Conservation (phyloP, 2,113 vertebrate genomes). For the Tichodroma muraria region DNA sequence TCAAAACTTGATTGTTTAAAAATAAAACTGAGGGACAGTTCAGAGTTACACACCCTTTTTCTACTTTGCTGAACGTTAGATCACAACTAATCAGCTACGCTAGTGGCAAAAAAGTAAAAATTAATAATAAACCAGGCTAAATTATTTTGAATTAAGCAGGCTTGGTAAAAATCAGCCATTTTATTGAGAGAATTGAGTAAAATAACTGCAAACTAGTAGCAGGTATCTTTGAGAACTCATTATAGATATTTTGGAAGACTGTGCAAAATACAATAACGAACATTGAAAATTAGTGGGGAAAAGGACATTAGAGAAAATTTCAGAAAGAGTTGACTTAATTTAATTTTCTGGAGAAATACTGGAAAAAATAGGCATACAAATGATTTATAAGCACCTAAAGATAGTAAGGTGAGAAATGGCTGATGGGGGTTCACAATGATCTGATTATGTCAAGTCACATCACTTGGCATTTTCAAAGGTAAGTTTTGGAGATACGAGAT, state of each 20-base stretch:
- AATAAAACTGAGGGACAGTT: not conserved
- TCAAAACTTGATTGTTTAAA: not conserved
- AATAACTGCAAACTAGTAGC: not conserved
- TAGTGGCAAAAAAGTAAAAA: not conserved
- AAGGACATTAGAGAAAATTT: not conserved
- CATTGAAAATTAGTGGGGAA: not conserved
- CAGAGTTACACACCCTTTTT: not conserved
- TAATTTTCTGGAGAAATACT: not conserved
- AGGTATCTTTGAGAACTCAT: not conserved
- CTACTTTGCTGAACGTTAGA: not conserved
- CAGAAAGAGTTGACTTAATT: not conserved
- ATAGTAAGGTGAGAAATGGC: not conserved
- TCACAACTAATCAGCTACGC: not conserved
- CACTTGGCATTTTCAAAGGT: not conserved
- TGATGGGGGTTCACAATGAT: not conserved
- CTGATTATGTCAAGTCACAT: not conserved
- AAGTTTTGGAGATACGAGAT: not conserved
- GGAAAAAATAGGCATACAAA: not conserved
- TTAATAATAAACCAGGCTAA: not conserved
- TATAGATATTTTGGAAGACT: not conserved
- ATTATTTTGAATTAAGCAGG: not conserved
- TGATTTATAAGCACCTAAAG: not conserved
- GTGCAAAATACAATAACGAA: not conserved
- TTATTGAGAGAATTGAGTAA: not conserved
- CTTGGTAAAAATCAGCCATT: not conserved